These are phyloP conservation scores for Drosophila phalerata DNA, from an alignment of 2,888 invertebrate species.

Conservation along the genomic window DNA sequence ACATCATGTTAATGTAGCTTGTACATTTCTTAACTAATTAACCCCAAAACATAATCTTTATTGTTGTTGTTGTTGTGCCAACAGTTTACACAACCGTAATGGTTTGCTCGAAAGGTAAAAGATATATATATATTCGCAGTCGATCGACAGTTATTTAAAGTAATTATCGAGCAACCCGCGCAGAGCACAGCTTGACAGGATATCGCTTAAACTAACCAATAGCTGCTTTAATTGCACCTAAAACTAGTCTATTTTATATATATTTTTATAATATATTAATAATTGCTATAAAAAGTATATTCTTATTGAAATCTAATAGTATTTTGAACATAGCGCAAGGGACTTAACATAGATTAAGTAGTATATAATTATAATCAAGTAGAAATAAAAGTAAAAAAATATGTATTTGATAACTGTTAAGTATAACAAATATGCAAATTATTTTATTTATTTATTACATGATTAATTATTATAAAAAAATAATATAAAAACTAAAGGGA, in stretches of 20 bases:
- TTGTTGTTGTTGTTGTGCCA: constrained; percentile 50
- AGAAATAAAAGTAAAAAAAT: neutral
- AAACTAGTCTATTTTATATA: constrained; percentile 9
- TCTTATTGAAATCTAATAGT: neutral
- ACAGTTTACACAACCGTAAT: constrained; percentile 62
- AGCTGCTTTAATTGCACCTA: constrained; percentile 22
- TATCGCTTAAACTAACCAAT: constrained; percentile 28
- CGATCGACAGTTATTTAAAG: neutral
- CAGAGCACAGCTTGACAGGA: constrained; percentile 21
- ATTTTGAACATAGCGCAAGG: neutral
- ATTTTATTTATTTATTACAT: too few species aligned
- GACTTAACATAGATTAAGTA: neutral
- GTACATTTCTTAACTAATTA: constrained; percentile 57
- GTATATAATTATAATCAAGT: neutral
- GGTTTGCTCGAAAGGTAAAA: constrained; percentile 60
- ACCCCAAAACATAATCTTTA: constrained; percentile 24
- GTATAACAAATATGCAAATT: neutral
- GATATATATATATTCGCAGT: neutral
- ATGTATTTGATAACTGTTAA: constrained; percentile 1
- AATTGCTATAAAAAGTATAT: too few species aligned
- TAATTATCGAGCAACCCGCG: constrained; percentile 13
- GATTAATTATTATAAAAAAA: too few species aligned
- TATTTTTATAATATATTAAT: too few species aligned
- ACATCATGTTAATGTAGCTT: constrained; percentile 10
- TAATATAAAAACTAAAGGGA: too few species aligned